A percentile compares a stretch with the other conserved stretches of the same genome.
These are phyloP conservation scores for Pasiphila rectangulata DNA, from an alignment of 2,888 invertebrate species.

Conservation along the genomic window DNA sequence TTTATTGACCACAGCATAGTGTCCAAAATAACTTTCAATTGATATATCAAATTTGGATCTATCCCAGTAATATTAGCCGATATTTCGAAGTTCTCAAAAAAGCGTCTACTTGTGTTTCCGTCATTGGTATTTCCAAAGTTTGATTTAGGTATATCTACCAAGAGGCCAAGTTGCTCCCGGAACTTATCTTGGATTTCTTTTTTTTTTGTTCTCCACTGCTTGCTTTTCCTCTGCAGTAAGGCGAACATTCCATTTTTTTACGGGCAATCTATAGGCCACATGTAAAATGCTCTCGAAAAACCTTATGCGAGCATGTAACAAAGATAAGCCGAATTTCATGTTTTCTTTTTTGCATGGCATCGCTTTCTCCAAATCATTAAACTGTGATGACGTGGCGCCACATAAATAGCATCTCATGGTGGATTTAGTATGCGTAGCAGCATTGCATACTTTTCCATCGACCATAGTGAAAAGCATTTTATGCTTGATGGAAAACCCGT, in stretches of 20 bases:
- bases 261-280: background rate
- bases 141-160: slow-evolving; percentile 5
- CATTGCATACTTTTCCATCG: background rate
- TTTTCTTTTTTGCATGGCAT: background rate
- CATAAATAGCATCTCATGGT: background rate
- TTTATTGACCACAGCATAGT: background rate
- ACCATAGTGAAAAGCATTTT: background rate
- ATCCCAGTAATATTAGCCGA: background rate
- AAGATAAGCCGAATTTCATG: slow-evolving; percentile 17
- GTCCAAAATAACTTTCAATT: slow-evolving; percentile 10
- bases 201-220: background rate
- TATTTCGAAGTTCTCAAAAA: background rate
- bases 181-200: background rate
- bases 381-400: background rate
- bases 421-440: background rate
- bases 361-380: background rate
- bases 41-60: background rate
- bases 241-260: background rate
- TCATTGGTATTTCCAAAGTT: slow-evolving; percentile 11
- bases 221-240: background rate
- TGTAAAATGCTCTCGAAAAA: slow-evolving; percentile 24
- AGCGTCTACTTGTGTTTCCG: background rate
- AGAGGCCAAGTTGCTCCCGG: background rate
- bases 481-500: background rate
- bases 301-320: slow-evolving; percentile 30